Evolutionary conservation across 2,797 vertebrate genomes (phyloP).

Genomic region (Anniella stebbinsi): DNA sequence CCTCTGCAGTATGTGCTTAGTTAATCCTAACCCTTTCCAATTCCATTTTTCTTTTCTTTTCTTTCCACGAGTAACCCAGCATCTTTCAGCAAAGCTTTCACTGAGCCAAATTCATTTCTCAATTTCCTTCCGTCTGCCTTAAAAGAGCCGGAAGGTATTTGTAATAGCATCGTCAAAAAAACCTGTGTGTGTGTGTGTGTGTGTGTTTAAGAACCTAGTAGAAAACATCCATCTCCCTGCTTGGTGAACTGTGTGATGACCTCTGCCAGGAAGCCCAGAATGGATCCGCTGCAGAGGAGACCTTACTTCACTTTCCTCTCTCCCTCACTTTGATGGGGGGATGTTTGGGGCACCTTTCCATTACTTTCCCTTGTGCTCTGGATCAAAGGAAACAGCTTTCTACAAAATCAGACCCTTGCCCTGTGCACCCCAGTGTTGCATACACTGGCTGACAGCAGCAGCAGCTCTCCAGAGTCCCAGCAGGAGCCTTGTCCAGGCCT

Average conservation of each 20-base stretch:
- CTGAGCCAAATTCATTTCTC: conserved; percentile 17
- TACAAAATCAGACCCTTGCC: neutral
- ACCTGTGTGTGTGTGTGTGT: neutral
- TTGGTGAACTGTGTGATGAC: neutral
- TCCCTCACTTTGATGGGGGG: neutral
- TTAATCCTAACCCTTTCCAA: conserved; percentile 8
- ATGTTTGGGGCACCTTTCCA: too few species aligned
- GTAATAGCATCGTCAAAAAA: neutral
- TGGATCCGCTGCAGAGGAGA: neutral
- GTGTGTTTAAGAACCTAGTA: neutral
- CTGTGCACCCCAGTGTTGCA: neutral
- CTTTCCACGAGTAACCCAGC: neutral
- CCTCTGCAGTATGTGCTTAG: neutral
- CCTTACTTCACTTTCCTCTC: too few species aligned
- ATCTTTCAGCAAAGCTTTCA: conserved; percentile 1
- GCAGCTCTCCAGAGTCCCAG: neutral
- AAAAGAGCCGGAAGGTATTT: neutral
- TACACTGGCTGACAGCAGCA: neutral
- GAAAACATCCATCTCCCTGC: neutral
- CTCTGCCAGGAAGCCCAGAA: neutral
- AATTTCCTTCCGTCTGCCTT: conserved; percentile 11
- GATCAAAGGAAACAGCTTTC: neutral
- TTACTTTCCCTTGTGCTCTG: too few species aligned
- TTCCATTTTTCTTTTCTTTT: neutral
- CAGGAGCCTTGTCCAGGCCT: neutral